Evolutionary conservation across 2,888 invertebrate species (phyloP).

Genomic region (Sycophila texana): DNA sequence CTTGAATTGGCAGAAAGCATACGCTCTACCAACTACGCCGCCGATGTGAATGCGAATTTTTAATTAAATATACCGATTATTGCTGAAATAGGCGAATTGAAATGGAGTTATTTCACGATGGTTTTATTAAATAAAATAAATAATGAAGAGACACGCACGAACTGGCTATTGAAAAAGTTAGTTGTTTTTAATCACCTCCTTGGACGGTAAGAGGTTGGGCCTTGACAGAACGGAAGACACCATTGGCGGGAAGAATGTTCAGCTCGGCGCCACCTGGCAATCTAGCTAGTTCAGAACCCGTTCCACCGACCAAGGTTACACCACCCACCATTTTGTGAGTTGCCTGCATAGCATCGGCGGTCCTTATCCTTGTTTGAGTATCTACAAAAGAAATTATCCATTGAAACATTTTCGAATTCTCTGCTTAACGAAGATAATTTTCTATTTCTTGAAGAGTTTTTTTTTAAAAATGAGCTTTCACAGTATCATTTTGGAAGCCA

Average conservation of each 20-base stretch:
- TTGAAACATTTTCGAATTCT: background rate
- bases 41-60: too few relatives aligned
- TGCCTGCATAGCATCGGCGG: constrained; percentile 70
- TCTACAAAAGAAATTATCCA: constrained; percentile 60
- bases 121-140: too few relatives aligned
- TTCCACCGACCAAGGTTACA: constrained; percentile 72
- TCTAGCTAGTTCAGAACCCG: constrained; percentile 73
- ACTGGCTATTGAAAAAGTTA: constrained; percentile 21
- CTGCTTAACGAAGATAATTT: too few relatives aligned
- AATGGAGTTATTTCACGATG: too few relatives aligned
- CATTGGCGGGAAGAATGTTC: constrained; percentile 74
- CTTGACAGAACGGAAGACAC: constrained; percentile 70
- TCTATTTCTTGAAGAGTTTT: too few relatives aligned
- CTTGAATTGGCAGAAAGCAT: too few relatives aligned
- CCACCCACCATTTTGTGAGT: constrained; percentile 75
- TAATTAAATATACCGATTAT: too few relatives aligned
- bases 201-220: constrained; percentile 69
- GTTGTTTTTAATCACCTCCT: constrained; percentile 65
- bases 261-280: constrained; percentile 74
- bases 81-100: too few relatives aligned
- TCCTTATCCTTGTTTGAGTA: constrained; percentile 72
- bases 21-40: too few relatives aligned
- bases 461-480: too few relatives aligned
- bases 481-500: too few relatives aligned
- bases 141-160: background rate